A percentile compares a stretch with the other conserved stretches of the same genome.
phyloP scores from a whole-genome alignment of 2,888 invertebrate genomes.

The Epirrita christyi region DNA sequence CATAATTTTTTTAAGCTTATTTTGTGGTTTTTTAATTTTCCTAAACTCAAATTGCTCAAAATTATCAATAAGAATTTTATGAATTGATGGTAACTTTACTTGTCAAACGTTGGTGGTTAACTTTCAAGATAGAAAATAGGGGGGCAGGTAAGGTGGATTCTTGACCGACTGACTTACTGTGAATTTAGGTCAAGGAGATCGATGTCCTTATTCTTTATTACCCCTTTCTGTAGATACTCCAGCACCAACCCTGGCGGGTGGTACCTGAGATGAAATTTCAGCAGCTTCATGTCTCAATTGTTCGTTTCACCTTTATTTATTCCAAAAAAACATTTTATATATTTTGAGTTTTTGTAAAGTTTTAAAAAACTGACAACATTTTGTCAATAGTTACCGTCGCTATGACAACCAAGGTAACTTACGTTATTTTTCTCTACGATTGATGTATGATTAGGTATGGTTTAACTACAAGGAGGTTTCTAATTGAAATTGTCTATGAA shows the following conservation, averaged over 20 bases:
- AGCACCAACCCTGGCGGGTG: constrained; percentile 89
- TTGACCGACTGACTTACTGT: constrained; percentile 80
- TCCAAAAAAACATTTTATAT: constrained; percentile 36
- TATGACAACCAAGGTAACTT: constrained; percentile 59
- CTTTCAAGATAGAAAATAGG: no score
- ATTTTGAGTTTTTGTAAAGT: constrained; percentile 43
- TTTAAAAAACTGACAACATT: constrained; percentile 52
- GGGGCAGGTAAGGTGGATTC: no score
- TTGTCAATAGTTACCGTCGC: constrained; percentile 67
- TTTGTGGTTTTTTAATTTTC: no score
- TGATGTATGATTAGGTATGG: no score
- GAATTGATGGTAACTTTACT: no score
- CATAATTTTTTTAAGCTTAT: no score
- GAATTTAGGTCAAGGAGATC: constrained; percentile 86
- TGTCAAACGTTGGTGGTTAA: no score
- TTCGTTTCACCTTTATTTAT: constrained; percentile 13
- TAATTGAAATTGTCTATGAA: no score
- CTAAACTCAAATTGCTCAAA: no score
- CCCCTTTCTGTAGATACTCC: constrained; percentile 85
- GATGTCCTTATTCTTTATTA: constrained; percentile 85
- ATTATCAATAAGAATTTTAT: no score
- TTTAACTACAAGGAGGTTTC: neutral
- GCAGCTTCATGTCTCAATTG: constrained; percentile 83
- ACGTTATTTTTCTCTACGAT: no score
- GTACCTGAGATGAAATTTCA: constrained; percentile 88